Percentiles rank a stretch among this genome's conserved stretches.
Conservation (phyloP, 2,888 invertebrate genomes). For the Erpobdella octoculata region DNA sequence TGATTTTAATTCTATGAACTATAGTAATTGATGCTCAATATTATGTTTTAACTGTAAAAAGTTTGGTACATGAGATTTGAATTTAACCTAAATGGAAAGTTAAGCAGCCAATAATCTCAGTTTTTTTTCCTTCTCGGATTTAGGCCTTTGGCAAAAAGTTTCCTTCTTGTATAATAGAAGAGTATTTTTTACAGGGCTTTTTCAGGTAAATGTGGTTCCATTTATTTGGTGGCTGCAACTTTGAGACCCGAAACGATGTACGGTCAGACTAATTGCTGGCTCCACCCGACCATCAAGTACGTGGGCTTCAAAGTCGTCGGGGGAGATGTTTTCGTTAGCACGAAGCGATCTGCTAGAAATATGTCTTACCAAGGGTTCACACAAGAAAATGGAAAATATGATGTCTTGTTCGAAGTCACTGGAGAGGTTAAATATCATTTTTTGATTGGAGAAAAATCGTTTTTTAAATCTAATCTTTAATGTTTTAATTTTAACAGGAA, state of each 20-base stretch:
- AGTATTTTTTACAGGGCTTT: constrained; percentile 3
- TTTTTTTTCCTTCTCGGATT: neutral
- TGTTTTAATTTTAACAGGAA: constrained; percentile 52
- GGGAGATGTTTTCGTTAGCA: constrained; percentile 73
- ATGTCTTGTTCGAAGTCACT: constrained; percentile 58
- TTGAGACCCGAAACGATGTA: constrained; percentile 99
- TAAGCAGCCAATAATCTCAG: neutral
- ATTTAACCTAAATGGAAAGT: too few species aligned
- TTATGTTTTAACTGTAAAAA: neutral
- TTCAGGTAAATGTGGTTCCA: constrained; percentile 38
- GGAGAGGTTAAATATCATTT: constrained; percentile 47
- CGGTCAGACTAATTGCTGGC: constrained; percentile 98
- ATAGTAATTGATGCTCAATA: neutral
- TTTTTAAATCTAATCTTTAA: neutral
- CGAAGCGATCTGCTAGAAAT: constrained; percentile 79
- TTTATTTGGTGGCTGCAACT: constrained; percentile 90
- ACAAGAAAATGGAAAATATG: constrained; percentile 67
- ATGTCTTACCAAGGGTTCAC: constrained; percentile 70
- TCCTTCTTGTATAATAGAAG: too few species aligned
- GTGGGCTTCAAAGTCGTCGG: constrained; percentile 69
- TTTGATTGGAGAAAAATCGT: neutral
- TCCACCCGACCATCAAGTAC: constrained; percentile 87
- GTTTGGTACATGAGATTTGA: neutral
- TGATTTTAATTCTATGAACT: neutral
- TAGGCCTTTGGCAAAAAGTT: neutral